phyloP scores from a whole-genome alignment of 1,140 invertebrate species.

The Gryon sp. region DNA sequence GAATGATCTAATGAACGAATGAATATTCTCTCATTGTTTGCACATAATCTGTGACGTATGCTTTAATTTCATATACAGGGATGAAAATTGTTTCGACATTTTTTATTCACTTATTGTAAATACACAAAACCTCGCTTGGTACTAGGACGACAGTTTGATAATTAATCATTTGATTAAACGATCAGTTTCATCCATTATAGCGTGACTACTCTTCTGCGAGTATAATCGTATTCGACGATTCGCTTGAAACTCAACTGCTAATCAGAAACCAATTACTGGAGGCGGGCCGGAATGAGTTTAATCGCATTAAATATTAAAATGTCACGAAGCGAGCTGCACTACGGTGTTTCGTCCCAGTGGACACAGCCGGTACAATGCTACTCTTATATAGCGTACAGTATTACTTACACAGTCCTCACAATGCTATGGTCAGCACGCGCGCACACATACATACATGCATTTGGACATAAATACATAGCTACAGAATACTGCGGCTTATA shows the following conservation, averaged over 20 bases:
- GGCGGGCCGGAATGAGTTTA: conserved; percentile 74
- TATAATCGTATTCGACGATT: conserved; percentile 66
- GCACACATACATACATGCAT: too few relatives aligned
- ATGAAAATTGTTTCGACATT: too few relatives aligned
- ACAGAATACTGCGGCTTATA: conserved; percentile 37
- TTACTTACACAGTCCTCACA: conserved; percentile 54
- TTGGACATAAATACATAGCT: too few relatives aligned
- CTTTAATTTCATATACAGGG: too few relatives aligned
- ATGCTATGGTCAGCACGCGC: conserved; percentile 17
- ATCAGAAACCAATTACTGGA: conserved; percentile 77
- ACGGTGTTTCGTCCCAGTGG: conserved; percentile 65
- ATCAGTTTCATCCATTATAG: conserved; percentile 62
- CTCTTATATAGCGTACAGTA: conserved; percentile 46
- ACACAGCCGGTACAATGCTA: conserved; percentile 57
- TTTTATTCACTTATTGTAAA: too few relatives aligned
- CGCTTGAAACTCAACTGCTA: conserved; percentile 75
- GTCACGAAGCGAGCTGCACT: conserved; percentile 64
- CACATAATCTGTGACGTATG: too few relatives aligned
- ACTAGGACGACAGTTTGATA: conserved; percentile 27
- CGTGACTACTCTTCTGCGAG: conserved; percentile 51
- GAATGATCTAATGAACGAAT: too few relatives aligned
- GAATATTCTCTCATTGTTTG: too few relatives aligned
- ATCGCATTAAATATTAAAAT: conserved; percentile 78
- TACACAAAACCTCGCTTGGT: conserved; percentile 6
- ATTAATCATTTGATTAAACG: conserved; percentile 65